Conservation (phyloP, 2,797 vertebrate genomes). For the Phrynocephalus forsythii region DNA sequence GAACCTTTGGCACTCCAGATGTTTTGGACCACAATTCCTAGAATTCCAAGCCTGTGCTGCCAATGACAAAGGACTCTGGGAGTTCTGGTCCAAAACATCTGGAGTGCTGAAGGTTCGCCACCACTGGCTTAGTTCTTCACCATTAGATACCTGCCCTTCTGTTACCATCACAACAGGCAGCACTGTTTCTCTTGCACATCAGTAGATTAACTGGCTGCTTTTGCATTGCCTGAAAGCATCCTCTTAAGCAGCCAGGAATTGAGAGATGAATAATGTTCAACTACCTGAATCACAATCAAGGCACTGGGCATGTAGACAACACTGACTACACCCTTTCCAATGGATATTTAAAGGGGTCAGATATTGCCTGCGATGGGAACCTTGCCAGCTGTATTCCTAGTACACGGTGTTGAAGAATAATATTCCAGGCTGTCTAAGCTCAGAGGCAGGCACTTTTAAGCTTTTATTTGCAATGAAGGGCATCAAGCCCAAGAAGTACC, state of each 20-base stretch:
- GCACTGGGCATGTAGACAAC: not conserved
- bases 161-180: not conserved
- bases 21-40: too few relatives aligned
- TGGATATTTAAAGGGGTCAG: not conserved
- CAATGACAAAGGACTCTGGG: too few relatives aligned
- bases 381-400: not conserved
- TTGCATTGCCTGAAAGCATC: not conserved
- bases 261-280: constrained; percentile 23
- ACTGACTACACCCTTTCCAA: constrained; percentile 17
- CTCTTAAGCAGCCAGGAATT: constrained; percentile 26
- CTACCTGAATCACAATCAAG: not conserved
- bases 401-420: not conserved
- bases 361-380: not conserved
- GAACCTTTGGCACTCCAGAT: too few relatives aligned
- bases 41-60: too few relatives aligned
- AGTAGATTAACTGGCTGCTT: not conserved
- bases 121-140: not conserved
- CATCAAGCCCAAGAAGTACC: not conserved
- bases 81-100: too few relatives aligned
- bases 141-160: too few relatives aligned
- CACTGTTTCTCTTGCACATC: not conserved
- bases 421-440: not conserved
- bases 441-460: not conserved
- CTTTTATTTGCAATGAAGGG: not conserved
- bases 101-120: too few relatives aligned